These are phyloP conservation scores for Umimayanthus kanabou DNA, from an alignment of 92 coral and sea anemone genomes.

Conservation along the genomic window DNA sequence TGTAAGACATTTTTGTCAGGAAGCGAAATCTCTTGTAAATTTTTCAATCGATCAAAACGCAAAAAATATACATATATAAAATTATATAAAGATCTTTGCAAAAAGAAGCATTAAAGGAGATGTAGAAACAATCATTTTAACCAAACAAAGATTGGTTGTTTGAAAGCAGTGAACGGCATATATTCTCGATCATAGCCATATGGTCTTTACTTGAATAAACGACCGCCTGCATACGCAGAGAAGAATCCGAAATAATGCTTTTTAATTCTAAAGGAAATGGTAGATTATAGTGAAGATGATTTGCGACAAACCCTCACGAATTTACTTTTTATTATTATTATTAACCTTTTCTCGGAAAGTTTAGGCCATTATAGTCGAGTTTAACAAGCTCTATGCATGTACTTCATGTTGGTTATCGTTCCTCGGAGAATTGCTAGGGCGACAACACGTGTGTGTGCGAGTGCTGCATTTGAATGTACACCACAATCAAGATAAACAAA, in stretches of 20 bases:
- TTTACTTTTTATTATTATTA: no score
- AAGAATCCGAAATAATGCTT: background rate
- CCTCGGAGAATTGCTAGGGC: background rate
- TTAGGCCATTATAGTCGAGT: background rate
- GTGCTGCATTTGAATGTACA: background rate
- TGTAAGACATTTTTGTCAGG: background rate
- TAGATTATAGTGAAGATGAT: background rate
- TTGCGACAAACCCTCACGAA: background rate
- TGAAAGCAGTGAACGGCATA: background rate
- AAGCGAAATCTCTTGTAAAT: background rate
- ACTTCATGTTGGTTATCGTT: background rate
- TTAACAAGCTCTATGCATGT: background rate
- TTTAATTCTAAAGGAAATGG: background rate
- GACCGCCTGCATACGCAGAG: background rate
- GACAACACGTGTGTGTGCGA: background rate
- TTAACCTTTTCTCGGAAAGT: background rate
- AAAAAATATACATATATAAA: background rate
- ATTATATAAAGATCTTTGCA: background rate
- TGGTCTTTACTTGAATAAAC: background rate
- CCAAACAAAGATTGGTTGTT: background rate
- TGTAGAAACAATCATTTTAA: background rate
- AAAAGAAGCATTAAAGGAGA: background rate
- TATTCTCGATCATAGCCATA: background rate
- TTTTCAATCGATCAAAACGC: background rate
- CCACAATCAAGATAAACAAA: conserved; percentile 36